Evolutionary conservation across 2,888 invertebrate genomes (phyloP).

Genomic region (Clistopyga incitator): DNA sequence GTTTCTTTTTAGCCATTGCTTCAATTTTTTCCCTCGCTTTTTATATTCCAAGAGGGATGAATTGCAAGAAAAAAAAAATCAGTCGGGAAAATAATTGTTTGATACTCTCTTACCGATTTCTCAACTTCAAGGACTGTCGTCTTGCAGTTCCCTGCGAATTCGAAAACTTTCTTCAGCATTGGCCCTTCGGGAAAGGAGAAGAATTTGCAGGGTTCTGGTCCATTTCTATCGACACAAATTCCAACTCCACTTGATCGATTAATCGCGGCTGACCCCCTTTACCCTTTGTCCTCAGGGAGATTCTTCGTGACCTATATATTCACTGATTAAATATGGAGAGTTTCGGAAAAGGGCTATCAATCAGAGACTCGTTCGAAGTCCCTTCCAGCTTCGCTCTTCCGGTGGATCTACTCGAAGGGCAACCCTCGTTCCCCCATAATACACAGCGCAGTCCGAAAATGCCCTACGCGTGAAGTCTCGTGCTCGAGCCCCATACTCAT

Average conservation of each 20-base stretch:
- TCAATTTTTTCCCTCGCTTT: too few species aligned
- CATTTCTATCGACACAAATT: background rate
- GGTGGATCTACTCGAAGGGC: conserved; percentile 43
- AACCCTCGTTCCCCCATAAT: background rate
- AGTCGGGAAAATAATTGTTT: too few species aligned
- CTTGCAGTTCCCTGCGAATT: conserved; percentile 8
- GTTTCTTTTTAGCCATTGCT: background rate
- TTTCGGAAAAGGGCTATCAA: conserved; percentile 54
- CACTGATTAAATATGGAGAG: conserved; percentile 49
- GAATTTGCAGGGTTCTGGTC: conserved; percentile 31
- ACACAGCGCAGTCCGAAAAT: background rate
- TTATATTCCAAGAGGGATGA: too few species aligned
- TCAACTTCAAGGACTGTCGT: conserved; percentile 14
- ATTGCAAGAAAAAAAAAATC: too few species aligned
- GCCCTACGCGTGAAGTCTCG: conserved; percentile 51
- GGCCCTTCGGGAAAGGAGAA: conserved; percentile 18
- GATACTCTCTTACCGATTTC: too few species aligned
- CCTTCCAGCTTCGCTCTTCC: conserved; percentile 41
- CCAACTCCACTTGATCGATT: conserved; percentile 11
- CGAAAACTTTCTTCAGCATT: background rate
- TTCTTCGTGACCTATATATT: conserved; percentile 20
- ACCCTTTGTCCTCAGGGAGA: background rate
- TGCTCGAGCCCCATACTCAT: conserved; percentile 43
- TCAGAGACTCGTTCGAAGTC: conserved; percentile 47
- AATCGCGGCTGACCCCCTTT: conserved; percentile 44